Conservation (phyloP, 2,888 invertebrate genomes). For the Hartigia nigra region DNA sequence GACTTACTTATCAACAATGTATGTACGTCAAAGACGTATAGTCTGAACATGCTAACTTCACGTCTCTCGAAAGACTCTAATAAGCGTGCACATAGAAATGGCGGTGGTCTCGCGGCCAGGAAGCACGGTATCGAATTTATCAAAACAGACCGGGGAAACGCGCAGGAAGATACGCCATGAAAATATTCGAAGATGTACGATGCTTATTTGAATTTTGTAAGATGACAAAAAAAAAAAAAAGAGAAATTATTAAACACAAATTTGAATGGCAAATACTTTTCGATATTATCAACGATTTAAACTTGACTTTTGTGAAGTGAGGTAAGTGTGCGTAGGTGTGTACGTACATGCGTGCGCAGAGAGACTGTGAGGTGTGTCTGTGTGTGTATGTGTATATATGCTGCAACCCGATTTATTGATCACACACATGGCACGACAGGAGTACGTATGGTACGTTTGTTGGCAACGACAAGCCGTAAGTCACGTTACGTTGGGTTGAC, state of each 20-base stretch:
- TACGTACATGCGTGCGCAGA: neutral
- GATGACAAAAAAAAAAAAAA: neutral
- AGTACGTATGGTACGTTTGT: constrained; percentile 24
- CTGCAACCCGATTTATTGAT: constrained; percentile 63
- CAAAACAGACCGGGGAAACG: constrained; percentile 58
- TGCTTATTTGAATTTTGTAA: neutral
- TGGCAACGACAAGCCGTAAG: neutral
- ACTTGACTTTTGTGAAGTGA: neutral
- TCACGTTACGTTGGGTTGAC: neutral
- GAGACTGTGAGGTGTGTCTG: neutral
- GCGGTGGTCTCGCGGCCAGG: constrained; percentile 38
- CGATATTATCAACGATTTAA: neutral
- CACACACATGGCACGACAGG: constrained; percentile 53
- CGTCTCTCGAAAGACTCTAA: neutral
- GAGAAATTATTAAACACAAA: neutral
- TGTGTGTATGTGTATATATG: constrained; percentile 38
- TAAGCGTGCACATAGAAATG: neutral
- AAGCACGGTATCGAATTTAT: constrained; percentile 59
- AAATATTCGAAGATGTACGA: no score
- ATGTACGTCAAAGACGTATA: neutral
- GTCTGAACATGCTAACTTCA: neutral
- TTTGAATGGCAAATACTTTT: neutral
- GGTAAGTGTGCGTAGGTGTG: neutral
- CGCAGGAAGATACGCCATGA: constrained; percentile 38
- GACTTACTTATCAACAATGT: neutral